Conservation (phyloP, 2,797 vertebrate species). For the Myoxocephalus aenaeus region DNA sequence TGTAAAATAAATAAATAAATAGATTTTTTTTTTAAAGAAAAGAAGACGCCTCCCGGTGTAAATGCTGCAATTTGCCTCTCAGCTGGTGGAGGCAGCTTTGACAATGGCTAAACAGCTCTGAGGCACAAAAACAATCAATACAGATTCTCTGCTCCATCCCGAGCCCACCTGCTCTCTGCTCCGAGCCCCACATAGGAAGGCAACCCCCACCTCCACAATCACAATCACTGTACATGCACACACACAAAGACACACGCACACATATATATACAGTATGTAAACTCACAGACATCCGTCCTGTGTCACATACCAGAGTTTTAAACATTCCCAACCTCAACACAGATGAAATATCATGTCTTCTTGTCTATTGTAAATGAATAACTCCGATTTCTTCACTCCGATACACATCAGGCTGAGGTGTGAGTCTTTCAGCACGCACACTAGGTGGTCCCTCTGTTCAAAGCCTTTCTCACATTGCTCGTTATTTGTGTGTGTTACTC, state of each 20-base stretch:
- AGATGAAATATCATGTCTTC: slow-evolving; percentile 35
- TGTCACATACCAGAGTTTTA: slow-evolving; percentile 51
- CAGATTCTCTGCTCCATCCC: slow-evolving; percentile 91
- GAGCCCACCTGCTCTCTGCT: slow-evolving; percentile 90
- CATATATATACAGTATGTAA: background rate
- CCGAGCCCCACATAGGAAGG: slow-evolving; percentile 81
- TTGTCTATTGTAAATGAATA: slow-evolving; percentile 24
- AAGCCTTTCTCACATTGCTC: slow-evolving; percentile 36
- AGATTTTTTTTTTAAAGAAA: slow-evolving; percentile 57
- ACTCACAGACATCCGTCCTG: slow-evolving; percentile 11
- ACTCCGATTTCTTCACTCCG: slow-evolving; percentile 45
- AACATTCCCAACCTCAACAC: slow-evolving; percentile 37
- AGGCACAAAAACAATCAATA: slow-evolving; percentile 96
- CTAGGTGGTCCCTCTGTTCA: slow-evolving; percentile 38
- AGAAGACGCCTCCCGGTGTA: slow-evolving; percentile 92
- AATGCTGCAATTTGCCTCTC: slow-evolving; percentile 99
- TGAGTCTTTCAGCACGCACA: slow-evolving; percentile 30
- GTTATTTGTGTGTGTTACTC: slow-evolving; percentile 45
- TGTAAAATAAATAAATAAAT: slow-evolving; percentile 70
- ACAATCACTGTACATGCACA: slow-evolving; percentile 63
- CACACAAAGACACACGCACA: slow-evolving; percentile 44
- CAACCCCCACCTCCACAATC: slow-evolving; percentile 73
- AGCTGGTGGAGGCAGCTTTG: slow-evolving; percentile 98
- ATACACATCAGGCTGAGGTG: slow-evolving; percentile 5
- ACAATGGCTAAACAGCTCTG: slow-evolving; percentile 96